Conservation (phyloP, 2,113 vertebrate genomes). For the Bufo gargarizans region DNA sequence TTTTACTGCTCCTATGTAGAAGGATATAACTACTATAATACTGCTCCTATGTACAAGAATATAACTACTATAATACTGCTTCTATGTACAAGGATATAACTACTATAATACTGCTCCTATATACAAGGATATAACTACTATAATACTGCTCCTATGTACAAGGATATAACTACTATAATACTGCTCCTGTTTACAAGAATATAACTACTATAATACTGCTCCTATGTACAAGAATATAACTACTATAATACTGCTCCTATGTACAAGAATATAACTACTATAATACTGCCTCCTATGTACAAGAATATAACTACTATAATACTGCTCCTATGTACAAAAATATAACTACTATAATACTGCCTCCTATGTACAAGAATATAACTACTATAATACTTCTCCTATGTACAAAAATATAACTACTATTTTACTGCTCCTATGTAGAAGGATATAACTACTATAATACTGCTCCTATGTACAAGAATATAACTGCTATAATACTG, state of each 20-base stretch:
- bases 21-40: conserved; percentile 15
- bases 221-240: conserved; percentile 8
- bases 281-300: neutral
- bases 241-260: conserved; percentile 2
- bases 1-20: neutral
- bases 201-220: neutral
- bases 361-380: neutral
- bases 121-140: neutral
- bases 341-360: conserved; percentile 11
- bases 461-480: neutral
- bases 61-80: neutral
- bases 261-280: conserved; percentile 13
- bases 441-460: conserved; percentile 7
- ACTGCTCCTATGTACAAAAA: neutral
- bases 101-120: too few relatives aligned
- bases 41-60: neutral
- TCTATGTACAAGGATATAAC: conserved; percentile 1
- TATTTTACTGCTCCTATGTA: neutral
- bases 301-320: neutral
- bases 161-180: neutral
- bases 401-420: neutral
- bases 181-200: neutral
- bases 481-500: neutral
- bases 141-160: too few relatives aligned
- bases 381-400: neutral